These are phyloP conservation scores for Mohoua ochrocephala DNA, from an alignment of 2,113 vertebrate species.

Conservation along the genomic window DNA sequence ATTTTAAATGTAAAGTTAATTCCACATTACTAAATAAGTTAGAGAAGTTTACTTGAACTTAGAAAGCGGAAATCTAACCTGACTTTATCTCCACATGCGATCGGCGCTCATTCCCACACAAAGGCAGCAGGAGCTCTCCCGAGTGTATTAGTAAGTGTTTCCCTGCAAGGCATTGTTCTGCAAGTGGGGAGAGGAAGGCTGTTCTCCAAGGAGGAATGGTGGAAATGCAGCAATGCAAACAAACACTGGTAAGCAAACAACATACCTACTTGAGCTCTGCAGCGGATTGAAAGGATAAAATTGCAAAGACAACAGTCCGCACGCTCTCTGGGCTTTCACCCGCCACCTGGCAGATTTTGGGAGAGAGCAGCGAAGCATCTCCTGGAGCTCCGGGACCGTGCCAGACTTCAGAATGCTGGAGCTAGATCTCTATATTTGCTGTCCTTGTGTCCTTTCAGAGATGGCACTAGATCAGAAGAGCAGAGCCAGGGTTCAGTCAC, in stretches of 20 bases:
- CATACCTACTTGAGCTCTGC: neutral
- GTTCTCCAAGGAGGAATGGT: neutral
- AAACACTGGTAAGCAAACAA: neutral
- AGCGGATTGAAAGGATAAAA: neutral
- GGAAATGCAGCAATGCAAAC: constrained; percentile 42
- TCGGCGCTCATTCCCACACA: constrained; percentile 8
- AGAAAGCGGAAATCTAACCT: neutral
- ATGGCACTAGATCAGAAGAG: neutral
- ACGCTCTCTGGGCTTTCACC: neutral
- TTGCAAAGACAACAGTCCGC: neutral
- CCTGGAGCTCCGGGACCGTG: neutral
- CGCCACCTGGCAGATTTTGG: neutral
- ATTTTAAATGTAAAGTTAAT: constrained; percentile 6
- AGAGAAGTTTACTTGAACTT: constrained; percentile 37
- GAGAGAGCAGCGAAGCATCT: neutral
- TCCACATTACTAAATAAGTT: constrained; percentile 12
- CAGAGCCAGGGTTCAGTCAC: neutral
- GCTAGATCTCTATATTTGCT: neutral
- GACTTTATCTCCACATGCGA: neutral
- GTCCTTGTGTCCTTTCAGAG: neutral
- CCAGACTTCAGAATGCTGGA: neutral
- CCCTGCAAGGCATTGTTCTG: neutral
- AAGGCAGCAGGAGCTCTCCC: constrained; percentile 21
- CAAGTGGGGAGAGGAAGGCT: neutral
- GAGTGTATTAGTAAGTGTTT: neutral